A percentile compares a stretch with the other conserved stretches of the same genome.
Conservation (phyloP, 2,797 vertebrate genomes). For the Spinibarbus caldwelli region DNA sequence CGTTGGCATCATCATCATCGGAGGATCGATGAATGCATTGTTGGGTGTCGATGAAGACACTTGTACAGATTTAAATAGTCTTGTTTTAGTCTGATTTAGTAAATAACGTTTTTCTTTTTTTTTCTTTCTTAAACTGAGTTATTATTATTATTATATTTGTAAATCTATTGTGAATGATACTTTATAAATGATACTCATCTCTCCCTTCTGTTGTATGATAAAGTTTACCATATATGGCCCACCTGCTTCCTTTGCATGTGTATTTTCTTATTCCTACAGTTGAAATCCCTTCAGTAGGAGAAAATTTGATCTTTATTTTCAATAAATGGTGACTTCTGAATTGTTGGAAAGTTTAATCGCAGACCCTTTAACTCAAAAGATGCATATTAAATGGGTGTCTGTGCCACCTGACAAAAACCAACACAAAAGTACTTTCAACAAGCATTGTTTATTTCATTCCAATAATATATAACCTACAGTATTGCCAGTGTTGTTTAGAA, state of each 20-base stretch:
- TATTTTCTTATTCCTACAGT: constrained; percentile 71
- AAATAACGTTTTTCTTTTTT: constrained; percentile 58
- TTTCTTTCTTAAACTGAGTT: constrained; percentile 59
- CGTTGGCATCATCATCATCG: constrained; percentile 64
- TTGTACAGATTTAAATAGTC: constrained; percentile 75
- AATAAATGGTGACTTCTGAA: constrained; percentile 59
- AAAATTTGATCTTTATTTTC: constrained; percentile 56
- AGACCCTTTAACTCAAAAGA: not conserved
- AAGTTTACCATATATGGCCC: constrained; percentile 75
- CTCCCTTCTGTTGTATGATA: constrained; percentile 75
- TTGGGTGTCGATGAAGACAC: constrained; percentile 55
- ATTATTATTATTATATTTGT: constrained; percentile 76
- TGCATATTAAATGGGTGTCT: constrained; percentile 22
- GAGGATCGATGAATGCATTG: constrained; percentile 50
- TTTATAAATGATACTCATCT: constrained; percentile 74
- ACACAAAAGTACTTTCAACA: not conserved
- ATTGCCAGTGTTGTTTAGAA: not conserved
- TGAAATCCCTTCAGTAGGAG: constrained; percentile 69
- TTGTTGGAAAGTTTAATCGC: constrained; percentile 50
- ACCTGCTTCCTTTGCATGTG: constrained; percentile 78
- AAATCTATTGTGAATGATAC: constrained; percentile 81
- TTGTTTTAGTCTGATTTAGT: constrained; percentile 73
- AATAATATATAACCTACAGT: not conserved
- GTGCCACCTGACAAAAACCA: not conserved
- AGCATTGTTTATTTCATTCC: not conserved